phyloP scores from a whole-genome alignment of 2,888 invertebrate species.

The Horisme vitalbata region DNA sequence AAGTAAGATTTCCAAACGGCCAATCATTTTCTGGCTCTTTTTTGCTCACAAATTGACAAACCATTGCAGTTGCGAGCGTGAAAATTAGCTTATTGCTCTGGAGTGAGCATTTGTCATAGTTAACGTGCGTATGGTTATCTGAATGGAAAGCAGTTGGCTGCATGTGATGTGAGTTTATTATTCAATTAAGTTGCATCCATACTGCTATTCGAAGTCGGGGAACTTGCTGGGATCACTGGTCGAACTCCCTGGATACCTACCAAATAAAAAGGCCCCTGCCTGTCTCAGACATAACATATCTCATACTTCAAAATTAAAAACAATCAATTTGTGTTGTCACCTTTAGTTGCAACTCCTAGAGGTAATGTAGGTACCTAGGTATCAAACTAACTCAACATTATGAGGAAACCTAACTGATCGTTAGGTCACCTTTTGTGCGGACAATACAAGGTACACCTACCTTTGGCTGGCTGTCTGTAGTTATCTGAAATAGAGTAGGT shows the following conservation, averaged over 20 bases:
- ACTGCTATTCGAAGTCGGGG: slow-evolving; percentile 3
- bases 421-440: background rate
- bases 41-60: slow-evolving; percentile 16
- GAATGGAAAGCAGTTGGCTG: slow-evolving; percentile 11
- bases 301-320: no score
- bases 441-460: no score
- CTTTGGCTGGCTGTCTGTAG: no score
- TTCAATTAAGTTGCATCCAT: slow-evolving; percentile 17
- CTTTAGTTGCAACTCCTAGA: no score
- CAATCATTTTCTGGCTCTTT: slow-evolving; percentile 9
- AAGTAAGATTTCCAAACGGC: slow-evolving; percentile 9
- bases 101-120: slow-evolving; percentile 6
- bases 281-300: no score
- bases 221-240: background rate
- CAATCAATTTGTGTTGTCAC: no score
- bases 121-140: slow-evolving; percentile 8
- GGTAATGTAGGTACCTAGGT: no score
- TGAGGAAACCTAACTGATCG: background rate
- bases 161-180: slow-evolving; percentile 4
- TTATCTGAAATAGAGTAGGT: slow-evolving; percentile 4
- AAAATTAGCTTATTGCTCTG: slow-evolving; percentile 11
- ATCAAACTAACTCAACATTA: no score
- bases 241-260: background rate
- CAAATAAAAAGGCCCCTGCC: no score
- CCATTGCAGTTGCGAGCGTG: slow-evolving; percentile 15